Conservation (phyloP, 1,140 invertebrate genomes). For the Tigriopus japonicus region DNA sequence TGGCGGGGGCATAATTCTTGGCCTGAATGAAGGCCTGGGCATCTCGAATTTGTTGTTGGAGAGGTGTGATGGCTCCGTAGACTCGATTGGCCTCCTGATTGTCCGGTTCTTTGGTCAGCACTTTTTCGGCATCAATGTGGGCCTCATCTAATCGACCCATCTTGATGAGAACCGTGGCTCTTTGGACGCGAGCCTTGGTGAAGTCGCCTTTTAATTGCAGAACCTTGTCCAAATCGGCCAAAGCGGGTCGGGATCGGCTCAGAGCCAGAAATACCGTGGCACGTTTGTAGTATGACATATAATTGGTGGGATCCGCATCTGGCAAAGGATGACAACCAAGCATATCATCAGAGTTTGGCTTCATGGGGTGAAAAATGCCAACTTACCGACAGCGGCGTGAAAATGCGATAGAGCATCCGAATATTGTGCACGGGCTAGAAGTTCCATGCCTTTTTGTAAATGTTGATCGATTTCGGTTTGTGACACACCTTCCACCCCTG, state of each 20-base stretch:
- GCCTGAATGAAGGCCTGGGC: constrained; percentile 44
- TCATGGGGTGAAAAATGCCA: neutral
- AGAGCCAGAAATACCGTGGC: constrained; percentile 91
- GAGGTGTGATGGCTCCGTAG: constrained; percentile 40
- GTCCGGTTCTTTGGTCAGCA: constrained; percentile 58
- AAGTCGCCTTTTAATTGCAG: constrained; percentile 89
- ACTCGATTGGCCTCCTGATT: constrained; percentile 51
- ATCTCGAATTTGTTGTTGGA: constrained; percentile 41
- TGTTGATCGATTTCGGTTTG: constrained; percentile 66
- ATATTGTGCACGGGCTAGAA: constrained; percentile 73
- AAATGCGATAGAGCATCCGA: constrained; percentile 92
- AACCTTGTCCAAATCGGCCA: constrained; percentile 79
- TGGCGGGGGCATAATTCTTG: constrained; percentile 46
- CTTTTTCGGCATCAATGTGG: constrained; percentile 54
- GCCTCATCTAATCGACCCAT: constrained; percentile 65
- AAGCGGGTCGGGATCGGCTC: constrained; percentile 82
- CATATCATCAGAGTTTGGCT: neutral
- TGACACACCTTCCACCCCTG: constrained; percentile 17
- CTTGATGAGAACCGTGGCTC: constrained; percentile 71
- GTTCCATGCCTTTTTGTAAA: constrained; percentile 74
- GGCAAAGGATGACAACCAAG: constrained; percentile 25
- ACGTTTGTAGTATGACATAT: constrained; percentile 80
- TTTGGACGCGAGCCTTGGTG: constrained; percentile 58
- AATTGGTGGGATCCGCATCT: constrained; percentile 92
- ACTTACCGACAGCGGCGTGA: constrained; percentile 88